Evolutionary conservation across 2,113 vertebrate species (phyloP), one percentile per base, ranked within the genome.

Genomic region (Cricetomys ansorgei): DNA sequence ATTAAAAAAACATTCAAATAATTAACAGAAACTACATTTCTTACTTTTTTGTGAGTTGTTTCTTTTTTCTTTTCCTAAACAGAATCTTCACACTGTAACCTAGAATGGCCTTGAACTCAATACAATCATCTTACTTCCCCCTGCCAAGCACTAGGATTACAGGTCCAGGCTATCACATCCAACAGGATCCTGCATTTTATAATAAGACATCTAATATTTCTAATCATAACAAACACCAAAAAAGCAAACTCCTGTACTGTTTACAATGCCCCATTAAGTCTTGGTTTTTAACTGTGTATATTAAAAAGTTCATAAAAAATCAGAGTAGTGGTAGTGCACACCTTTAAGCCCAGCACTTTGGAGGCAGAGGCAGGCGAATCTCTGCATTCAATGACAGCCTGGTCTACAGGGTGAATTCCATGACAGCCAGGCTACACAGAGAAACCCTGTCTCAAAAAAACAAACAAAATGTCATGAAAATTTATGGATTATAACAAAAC

Each of bases 1-100:
- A 95, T n/a, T 79, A 97, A 94, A 96, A 97, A 95, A 65, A 53
- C 43, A 86, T 96, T 65, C 92, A 96, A 89, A 97, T 31, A 4
- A 2, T 95, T 92, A 94, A 45, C 50, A 4, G 64, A 88, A 85
- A 88, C 40, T 16, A 11, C 62, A 88, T 23, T 91, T 94, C 45
- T 88, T 81, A 86, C 37, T 70, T 34, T 9, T 19, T 37, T 25
- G 50, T 76, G n/a, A n/a, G n/a, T 45, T 25, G 16, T 31, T 9
- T 7, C 15, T 48, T 27, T 48, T 43, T 69, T 31, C 7, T 65
- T 65, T 65, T 34, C 10, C 37, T 37, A 81, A 31, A 13, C 25
- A 83, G 57, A 13, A 25, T 43, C 57, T 84, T 25, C n/a, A 43
- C 6, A 3, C 27, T 64, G 7, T 27, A 64, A 37, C 10, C 16